phyloP scores from a whole-genome alignment of 2,113 vertebrate genomes.

The Pycnonotus jocosus region DNA sequence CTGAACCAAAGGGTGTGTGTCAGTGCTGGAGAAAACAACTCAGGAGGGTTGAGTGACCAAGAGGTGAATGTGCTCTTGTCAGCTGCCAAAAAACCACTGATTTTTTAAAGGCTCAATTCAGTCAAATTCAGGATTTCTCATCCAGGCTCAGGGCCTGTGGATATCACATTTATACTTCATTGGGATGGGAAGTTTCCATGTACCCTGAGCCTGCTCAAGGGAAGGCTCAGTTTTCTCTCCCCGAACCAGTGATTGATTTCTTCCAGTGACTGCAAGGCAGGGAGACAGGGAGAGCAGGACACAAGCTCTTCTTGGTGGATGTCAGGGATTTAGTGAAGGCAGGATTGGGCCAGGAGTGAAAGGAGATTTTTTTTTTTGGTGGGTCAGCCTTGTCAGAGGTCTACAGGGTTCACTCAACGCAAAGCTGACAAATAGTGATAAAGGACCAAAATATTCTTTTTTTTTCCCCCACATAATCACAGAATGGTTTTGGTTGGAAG shows the following conservation, averaged over 20 bases:
- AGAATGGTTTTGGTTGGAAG: background rate
- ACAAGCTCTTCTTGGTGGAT: background rate
- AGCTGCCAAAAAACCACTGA: background rate
- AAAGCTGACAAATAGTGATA: background rate
- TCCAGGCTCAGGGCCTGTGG: background rate
- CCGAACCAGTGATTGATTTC: accelerated
- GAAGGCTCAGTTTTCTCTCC: background rate
- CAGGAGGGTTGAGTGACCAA: background rate
- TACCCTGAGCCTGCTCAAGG: background rate
- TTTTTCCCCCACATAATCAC: background rate
- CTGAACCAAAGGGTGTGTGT: background rate
- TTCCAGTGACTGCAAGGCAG: background rate
- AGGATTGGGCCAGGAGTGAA: background rate
- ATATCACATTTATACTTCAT: background rate
- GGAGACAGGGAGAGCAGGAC: background rate
- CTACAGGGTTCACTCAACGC: background rate
- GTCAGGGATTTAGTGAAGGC: background rate
- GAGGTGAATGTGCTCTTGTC: background rate
- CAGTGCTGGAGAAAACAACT: background rate
- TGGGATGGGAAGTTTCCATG: background rate
- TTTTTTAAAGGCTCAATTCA: accelerated
- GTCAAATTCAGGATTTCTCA: background rate
- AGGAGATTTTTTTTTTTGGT: background rate
- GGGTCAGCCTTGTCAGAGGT: background rate
- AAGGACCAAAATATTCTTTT: background rate